A percentile compares a stretch with the other conserved stretches of the same genome.
These are phyloP conservation scores for Diprion similis DNA, from an alignment of 1,140 invertebrate genomes.

Conservation along the genomic window DNA sequence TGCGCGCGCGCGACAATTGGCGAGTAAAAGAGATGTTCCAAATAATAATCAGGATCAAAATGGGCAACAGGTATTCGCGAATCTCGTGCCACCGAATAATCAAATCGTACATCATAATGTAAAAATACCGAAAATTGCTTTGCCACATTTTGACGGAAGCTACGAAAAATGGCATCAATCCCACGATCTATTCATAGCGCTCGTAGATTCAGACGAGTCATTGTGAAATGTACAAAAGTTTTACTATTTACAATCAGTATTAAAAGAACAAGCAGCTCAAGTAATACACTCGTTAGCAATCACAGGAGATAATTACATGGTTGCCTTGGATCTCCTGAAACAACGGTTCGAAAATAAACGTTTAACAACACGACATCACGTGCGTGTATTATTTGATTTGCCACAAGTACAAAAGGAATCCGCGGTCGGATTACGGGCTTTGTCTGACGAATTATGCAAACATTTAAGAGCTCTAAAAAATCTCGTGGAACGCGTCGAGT, in stretches of 20 bases:
- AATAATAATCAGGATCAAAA: too few species aligned
- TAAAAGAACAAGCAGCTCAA: constrained; percentile 29
- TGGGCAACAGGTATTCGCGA: too few species aligned
- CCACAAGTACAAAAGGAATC: constrained; percentile 27
- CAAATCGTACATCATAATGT: too few species aligned
- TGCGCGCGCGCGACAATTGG: too few species aligned
- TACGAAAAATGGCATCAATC: constrained; percentile 40
- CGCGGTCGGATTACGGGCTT: constrained; percentile 19
- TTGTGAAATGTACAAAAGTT: constrained; percentile 39
- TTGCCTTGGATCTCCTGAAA: constrained; percentile 39
- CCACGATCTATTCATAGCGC: constrained; percentile 35
- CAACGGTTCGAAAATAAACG: constrained; percentile 39
- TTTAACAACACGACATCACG: constrained; percentile 36
- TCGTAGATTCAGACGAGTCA: constrained; percentile 35
- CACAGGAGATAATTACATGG: constrained; percentile 36
- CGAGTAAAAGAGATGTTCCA: too few species aligned
- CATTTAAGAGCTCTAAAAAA: constrained; percentile 29
- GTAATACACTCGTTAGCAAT: constrained; percentile 35
- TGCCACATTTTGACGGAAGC: constrained; percentile 33
- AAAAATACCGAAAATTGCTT: constrained; percentile 32
- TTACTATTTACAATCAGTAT: constrained; percentile 41
- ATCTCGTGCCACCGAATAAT: too few species aligned
- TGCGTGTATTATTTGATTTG: constrained; percentile 35
- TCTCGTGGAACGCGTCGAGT: constrained; percentile 26
- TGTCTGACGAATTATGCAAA: constrained; percentile 31